Evolutionary conservation across 2,888 invertebrate genomes (phyloP).

Genomic region (Leptopilina myrica): DNA sequence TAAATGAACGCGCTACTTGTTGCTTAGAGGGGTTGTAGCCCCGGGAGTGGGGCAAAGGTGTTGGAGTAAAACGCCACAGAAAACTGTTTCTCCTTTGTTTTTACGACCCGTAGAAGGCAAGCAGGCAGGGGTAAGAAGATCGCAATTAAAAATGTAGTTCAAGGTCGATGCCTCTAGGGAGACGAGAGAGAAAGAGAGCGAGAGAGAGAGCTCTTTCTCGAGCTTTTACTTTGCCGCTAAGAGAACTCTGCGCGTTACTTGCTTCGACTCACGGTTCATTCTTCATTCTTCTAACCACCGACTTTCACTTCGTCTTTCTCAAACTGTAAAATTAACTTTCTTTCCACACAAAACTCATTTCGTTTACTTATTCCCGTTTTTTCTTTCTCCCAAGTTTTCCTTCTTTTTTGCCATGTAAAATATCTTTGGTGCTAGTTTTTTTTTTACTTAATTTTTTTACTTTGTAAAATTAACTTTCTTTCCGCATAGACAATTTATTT

Average conservation of each 20-base stretch:
- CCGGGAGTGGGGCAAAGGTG: conserved; percentile 50
- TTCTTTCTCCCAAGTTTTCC: no score
- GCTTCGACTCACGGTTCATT: conserved; percentile 58
- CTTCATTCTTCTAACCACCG: conserved; percentile 45
- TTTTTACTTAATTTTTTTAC: no score
- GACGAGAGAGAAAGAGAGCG: conserved; percentile 13
- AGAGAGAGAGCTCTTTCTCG: conserved; percentile 14
- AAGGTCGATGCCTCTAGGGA: conserved; percentile 69
- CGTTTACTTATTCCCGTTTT: neutral
- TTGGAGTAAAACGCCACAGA: conserved; percentile 60
- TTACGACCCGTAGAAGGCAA: conserved; percentile 67
- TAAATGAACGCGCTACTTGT: conserved; percentile 77
- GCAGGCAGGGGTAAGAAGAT: conserved; percentile 61
- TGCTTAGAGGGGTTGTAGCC: conserved; percentile 69
- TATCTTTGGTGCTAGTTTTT: neutral
- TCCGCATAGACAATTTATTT: no score
- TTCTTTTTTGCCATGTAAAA: no score
- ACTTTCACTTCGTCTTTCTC: conserved; percentile 51
- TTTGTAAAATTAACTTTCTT: no score
- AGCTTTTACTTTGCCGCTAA: conserved; percentile 34
- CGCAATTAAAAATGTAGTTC: conserved; percentile 77
- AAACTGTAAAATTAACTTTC: conserved; percentile 18
- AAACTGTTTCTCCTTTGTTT: conserved; percentile 76
- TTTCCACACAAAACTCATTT: neutral
- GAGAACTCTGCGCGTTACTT: conserved; percentile 54